Conservation (phyloP, 2,113 vertebrate species). For the Ondatra zibethicus region DNA sequence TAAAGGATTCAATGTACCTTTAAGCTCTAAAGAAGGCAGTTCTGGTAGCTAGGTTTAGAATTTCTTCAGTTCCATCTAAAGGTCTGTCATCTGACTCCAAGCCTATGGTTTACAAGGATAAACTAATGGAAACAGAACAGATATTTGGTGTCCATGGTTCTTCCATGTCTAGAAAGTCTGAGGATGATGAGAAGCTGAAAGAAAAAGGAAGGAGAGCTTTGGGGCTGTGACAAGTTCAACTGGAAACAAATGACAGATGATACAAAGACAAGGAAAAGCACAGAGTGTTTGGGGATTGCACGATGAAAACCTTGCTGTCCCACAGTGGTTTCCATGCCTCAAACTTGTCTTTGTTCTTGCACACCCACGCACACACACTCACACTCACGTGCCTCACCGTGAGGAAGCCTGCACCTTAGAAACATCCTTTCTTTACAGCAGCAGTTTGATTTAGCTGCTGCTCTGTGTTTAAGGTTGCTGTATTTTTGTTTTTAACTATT, state of each 20-base stretch:
- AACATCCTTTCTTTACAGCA: conserved; percentile 46
- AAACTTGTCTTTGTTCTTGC: conserved; percentile 45
- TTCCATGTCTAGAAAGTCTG: neutral
- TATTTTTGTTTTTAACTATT: conserved; percentile 69
- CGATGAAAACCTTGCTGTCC: conserved; percentile 80
- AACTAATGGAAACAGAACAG: too few species aligned
- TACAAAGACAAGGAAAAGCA: conserved; percentile 91
- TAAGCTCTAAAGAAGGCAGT: neutral
- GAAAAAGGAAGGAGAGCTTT: neutral
- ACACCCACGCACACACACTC: neutral
- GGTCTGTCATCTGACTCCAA: too few species aligned
- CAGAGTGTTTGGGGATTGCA: conserved; percentile 92
- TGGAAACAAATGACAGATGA: neutral
- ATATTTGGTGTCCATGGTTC: too few species aligned
- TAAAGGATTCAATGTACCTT: neutral
- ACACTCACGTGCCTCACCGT: conserved; percentile 36
- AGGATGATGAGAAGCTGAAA: neutral
- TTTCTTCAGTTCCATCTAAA: too few species aligned
- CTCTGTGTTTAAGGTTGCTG: conserved; percentile 68
- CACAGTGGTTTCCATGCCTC: conserved; percentile 47
- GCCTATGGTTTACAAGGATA: too few species aligned
- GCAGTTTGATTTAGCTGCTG: conserved; percentile 63
- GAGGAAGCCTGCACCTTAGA: conserved; percentile 47
- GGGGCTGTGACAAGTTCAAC: neutral
- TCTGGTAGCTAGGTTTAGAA: neutral